Percentiles rank a stretch among this genome's conserved stretches.
phyloP scores from a whole-genome alignment of 2,888 invertebrate species.

The Himalopsyche tibetana region DNA sequence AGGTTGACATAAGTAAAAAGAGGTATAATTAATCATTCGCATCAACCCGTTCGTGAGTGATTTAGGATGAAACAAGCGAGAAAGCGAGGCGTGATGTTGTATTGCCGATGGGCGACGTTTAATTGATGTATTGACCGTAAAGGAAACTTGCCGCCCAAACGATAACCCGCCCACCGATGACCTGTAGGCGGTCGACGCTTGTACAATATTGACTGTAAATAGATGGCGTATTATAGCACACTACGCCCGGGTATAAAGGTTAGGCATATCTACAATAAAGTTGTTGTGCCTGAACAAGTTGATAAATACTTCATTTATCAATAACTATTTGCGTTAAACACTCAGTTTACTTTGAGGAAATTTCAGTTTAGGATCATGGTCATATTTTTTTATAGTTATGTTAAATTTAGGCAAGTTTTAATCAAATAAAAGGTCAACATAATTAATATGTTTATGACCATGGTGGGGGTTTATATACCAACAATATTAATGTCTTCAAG shows the following conservation, averaged over 20 bases:
- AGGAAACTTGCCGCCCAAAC: slow-evolving; percentile 50
- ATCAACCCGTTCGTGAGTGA: neutral
- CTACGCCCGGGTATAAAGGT: neutral
- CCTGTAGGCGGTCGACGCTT: slow-evolving; percentile 22
- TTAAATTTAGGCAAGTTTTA: neutral
- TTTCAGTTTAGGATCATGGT: neutral
- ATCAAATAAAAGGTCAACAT: too few species aligned
- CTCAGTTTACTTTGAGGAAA: neutral
- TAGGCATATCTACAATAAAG: slow-evolving; percentile 21
- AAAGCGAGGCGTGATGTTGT: neutral
- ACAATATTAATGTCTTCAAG: too few species aligned
- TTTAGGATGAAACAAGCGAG: slow-evolving; percentile 1
- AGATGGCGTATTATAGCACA: neutral
- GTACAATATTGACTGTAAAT: slow-evolving; percentile 29
- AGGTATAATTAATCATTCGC: neutral
- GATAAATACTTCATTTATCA: neutral
- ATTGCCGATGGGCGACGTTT: slow-evolving; percentile 29
- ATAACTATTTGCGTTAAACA: neutral
- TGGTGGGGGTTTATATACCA: too few species aligned
- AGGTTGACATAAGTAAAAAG: neutral
- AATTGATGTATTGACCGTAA: slow-evolving; percentile 52
- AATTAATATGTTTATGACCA: too few species aligned
- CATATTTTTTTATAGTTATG: neutral
- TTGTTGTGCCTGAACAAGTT: neutral
- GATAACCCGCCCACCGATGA: slow-evolving; percentile 48